A percentile compares a stretch with the other conserved stretches of the same genome.
Evolutionary conservation across 2,797 vertebrate species (phyloP).

Genomic region (Falco rusticolus): DNA sequence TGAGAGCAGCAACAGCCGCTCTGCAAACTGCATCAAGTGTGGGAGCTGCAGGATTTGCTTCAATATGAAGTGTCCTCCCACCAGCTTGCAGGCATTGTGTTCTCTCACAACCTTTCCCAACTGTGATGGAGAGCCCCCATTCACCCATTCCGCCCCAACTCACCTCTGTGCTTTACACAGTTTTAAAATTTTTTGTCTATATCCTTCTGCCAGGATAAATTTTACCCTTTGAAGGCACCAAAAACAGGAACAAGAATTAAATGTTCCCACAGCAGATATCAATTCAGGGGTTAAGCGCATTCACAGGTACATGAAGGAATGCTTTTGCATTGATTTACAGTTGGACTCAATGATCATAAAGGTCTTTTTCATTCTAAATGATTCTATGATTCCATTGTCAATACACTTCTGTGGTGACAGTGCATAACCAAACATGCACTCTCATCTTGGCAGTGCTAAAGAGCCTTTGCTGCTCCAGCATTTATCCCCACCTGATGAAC

Average conservation of each 20-base stretch:
- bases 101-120: background rate
- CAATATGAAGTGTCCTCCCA: background rate
- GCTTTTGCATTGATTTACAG: background rate
- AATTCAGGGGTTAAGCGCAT: background rate
- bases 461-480: background rate
- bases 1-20: background rate
- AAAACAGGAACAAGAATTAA: background rate
- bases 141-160: fast-evolving
- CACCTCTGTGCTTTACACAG: background rate
- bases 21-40: background rate
- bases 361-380: background rate
- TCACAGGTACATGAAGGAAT: background rate
- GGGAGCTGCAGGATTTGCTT: background rate
- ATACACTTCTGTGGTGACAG: background rate
- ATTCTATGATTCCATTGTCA: background rate
- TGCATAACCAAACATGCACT: background rate
- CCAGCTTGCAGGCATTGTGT: background rate
- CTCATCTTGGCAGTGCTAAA: background rate
- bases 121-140: background rate
- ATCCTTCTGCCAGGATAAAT: background rate
- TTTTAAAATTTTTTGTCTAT: fast-evolving
- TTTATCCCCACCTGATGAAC: background rate
- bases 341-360: background rate
- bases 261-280: background rate
- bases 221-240: background rate